phyloP scores from a whole-genome alignment of 2,113 vertebrate genomes.

The Uria lomvia region DNA sequence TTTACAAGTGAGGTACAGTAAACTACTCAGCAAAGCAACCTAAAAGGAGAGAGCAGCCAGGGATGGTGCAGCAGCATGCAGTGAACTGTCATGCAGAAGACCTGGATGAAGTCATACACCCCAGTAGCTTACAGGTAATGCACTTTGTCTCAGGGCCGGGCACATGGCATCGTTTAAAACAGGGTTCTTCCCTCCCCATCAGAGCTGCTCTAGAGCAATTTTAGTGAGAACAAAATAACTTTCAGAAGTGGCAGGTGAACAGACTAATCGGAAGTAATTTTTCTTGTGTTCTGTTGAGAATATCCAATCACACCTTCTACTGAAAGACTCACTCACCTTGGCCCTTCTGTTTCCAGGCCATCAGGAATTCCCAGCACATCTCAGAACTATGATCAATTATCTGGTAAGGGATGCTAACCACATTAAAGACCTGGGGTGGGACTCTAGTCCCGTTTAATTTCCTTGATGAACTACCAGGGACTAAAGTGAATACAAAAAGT shows the following conservation, averaged over 20 bases:
- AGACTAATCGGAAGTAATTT: conserved; percentile 24
- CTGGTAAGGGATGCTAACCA: conserved; percentile 35
- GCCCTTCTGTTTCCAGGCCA: conserved; percentile 62
- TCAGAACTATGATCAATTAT: not conserved
- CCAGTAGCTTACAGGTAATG: conserved; percentile 20
- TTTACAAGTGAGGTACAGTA: conserved; percentile 67
- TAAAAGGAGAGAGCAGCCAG: conserved; percentile 66
- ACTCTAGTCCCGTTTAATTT: conserved; percentile 42
- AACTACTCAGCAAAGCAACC: conserved; percentile 72
- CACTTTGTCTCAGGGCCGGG: conserved; percentile 21
- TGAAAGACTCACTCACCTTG: conserved; percentile 27
- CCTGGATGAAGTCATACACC: conserved; percentile 47
- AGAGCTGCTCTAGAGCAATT: conserved; percentile 59
- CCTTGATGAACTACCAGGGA: conserved; percentile 54
- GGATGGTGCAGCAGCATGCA: conserved; percentile 76
- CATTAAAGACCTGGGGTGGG: conserved; percentile 42
- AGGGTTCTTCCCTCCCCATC: conserved; percentile 43
- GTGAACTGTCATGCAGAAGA: conserved; percentile 76
- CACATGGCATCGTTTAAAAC: not conserved
- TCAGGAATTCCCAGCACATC: conserved; percentile 53
- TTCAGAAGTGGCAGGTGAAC: conserved; percentile 59
- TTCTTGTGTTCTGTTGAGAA: conserved; percentile 45
- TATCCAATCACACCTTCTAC: conserved; percentile 45
- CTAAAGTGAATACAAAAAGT: conserved; percentile 74
- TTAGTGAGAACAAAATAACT: conserved; percentile 51